Percentiles rank a stretch among this genome's conserved stretches.
phyloP scores from a whole-genome alignment of 2,113 vertebrate genomes.

The Penelope pileata region DNA sequence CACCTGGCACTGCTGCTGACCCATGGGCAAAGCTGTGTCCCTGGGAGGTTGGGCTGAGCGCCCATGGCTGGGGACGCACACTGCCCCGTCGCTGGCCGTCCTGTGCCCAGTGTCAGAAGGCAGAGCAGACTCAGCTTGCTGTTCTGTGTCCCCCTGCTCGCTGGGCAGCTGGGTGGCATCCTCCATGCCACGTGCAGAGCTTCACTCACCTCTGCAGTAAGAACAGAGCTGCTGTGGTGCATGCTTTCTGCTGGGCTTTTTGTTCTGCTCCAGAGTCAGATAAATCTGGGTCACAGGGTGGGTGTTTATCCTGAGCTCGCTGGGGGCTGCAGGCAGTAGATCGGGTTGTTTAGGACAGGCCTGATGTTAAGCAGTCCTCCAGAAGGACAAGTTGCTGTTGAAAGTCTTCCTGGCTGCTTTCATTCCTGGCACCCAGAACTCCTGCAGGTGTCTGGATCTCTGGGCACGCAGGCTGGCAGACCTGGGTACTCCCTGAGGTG shows the following conservation, averaged over 20 bases:
- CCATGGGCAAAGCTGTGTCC: background rate
- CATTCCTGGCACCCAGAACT: background rate
- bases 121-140: background rate
- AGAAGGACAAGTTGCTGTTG: background rate
- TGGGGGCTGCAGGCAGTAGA: background rate
- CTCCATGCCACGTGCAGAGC: background rate
- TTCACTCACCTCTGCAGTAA: background rate
- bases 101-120: background rate
- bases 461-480: background rate
- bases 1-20: rapidly evolving
- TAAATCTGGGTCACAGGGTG: background rate
- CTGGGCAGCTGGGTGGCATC: background rate
- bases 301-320: background rate
- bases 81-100: background rate
- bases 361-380: background rate
- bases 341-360: background rate
- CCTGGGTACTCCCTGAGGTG: rapidly evolving
- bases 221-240: background rate
- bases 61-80: background rate
- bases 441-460: background rate
- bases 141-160: background rate
- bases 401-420: background rate
- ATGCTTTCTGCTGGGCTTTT: background rate
- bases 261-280: background rate
- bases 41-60: rapidly evolving